These are phyloP conservation scores for Trichogramma dendrolimi DNA, from an alignment of 2,888 invertebrate genomes.

Conservation along the genomic window DNA sequence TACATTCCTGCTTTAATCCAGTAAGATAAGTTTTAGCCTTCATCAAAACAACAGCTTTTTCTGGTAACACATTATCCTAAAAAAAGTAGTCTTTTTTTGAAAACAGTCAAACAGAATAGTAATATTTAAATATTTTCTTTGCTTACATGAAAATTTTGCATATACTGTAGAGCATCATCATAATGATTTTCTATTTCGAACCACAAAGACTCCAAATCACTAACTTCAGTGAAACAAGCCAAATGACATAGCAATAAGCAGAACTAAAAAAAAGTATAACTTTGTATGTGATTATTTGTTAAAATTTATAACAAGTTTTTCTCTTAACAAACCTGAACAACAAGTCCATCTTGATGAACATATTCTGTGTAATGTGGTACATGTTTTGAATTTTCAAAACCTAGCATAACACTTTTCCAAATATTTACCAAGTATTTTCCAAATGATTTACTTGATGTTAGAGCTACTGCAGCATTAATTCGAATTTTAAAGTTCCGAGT, in stretches of 20 bases:
- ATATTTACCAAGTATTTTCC: constrained; percentile 60
- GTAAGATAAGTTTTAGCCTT: constrained; percentile 41
- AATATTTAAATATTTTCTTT: constrained; percentile 3
- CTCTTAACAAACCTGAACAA: constrained; percentile 65
- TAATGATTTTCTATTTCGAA: constrained; percentile 42
- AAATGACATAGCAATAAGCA: constrained; percentile 73
- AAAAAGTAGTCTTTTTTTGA: constrained; percentile 21
- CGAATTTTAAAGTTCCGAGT: constrained; percentile 86
- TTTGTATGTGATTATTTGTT: neutral
- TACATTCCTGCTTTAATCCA: constrained; percentile 36
- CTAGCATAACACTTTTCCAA: constrained; percentile 70
- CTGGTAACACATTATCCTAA: constrained; percentile 45
- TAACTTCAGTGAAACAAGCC: constrained; percentile 48
- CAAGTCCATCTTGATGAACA: constrained; percentile 78
- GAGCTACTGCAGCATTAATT: constrained; percentile 77
- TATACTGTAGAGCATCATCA: constrained; percentile 41
- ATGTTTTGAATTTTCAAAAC: constrained; percentile 73
- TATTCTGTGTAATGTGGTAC: constrained; percentile 80
- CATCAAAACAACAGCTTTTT: constrained; percentile 45
- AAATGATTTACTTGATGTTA: constrained; percentile 64
- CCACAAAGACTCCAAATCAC: constrained; percentile 43
- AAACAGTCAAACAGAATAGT: neutral
- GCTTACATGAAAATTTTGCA: constrained; percentile 46
- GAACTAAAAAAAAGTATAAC: constrained; percentile 55
- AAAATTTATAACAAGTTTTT: constrained; percentile 14